Evolutionary conservation across 2,113 vertebrate genomes (phyloP).

Genomic region (Calidris pygmaea): DNA sequence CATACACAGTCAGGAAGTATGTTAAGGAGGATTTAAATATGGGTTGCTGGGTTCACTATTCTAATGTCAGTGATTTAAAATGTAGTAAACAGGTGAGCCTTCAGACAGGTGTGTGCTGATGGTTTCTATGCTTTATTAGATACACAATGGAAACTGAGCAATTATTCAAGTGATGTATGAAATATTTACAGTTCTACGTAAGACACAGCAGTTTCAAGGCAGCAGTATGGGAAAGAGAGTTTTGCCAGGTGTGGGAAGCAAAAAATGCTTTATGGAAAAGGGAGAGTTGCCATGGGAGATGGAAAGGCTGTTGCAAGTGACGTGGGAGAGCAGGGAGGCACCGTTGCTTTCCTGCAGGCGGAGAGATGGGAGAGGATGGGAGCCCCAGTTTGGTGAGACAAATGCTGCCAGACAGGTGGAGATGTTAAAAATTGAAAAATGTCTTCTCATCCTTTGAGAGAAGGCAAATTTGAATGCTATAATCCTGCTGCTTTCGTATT

Average conservation of each 20-base stretch:
- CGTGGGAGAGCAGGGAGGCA: not conserved
- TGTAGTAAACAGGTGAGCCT: not conserved
- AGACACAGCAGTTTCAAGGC: rapidly evolving
- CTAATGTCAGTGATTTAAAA: not conserved
- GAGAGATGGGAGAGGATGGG: not conserved
- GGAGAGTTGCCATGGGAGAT: not conserved
- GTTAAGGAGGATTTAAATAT: not conserved
- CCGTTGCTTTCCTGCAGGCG: not conserved
- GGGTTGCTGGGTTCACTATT: not conserved
- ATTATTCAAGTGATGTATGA: not conserved
- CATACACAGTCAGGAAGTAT: rapidly evolving
- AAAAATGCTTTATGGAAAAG: not conserved
- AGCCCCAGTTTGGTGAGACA: not conserved
- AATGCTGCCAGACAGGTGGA: not conserved
- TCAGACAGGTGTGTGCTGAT: not conserved
- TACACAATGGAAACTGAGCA: not conserved
- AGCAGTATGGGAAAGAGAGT: rapidly evolving
- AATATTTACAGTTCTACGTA: not conserved
- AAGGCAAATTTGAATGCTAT: not conserved
- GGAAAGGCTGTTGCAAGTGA: not conserved
- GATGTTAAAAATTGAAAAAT: not conserved
- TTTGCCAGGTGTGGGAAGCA: not conserved
- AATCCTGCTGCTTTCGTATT: not conserved
- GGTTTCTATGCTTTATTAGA: not conserved
- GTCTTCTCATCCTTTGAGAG: not conserved